A percentile compares a stretch with the other conserved stretches of the same genome.
Evolutionary conservation across 2,113 vertebrate genomes (phyloP).

Genomic region (Solenodon paradoxus): DNA sequence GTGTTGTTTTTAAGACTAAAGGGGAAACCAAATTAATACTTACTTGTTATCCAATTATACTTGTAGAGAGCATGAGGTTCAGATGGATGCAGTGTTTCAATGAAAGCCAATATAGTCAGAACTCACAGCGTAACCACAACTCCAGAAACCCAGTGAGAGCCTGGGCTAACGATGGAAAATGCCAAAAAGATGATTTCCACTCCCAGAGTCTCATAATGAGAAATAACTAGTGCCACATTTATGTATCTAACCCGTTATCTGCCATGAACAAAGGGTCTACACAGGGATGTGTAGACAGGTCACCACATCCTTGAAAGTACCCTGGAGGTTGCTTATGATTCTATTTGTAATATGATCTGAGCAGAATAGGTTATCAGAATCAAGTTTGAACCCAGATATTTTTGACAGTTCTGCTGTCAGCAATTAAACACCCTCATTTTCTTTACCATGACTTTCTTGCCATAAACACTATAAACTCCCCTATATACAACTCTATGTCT

Average conservation of each 20-base stretch:
- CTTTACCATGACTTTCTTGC: background rate
- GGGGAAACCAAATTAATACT: background rate
- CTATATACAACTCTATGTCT: background rate
- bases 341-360: background rate
- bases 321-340: background rate
- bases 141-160: background rate
- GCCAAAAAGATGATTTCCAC: background rate
- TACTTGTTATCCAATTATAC: background rate
- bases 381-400: background rate
- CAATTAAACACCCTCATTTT: background rate
- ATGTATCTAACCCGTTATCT: fast-evolving
- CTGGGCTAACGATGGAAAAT: fast-evolving
- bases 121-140: background rate
- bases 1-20: background rate
- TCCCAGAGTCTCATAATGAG: background rate
- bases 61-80: background rate
- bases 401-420: background rate
- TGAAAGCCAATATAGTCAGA: background rate
- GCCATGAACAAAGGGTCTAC: too few species aligned
- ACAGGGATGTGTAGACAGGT: too few species aligned
- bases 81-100: too few species aligned
- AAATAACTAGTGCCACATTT: background rate
- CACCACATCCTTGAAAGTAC: too few species aligned
- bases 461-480: background rate
- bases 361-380: background rate